phyloP scores from a whole-genome alignment of 1,140 invertebrate species.

The Triops cancriformis region DNA sequence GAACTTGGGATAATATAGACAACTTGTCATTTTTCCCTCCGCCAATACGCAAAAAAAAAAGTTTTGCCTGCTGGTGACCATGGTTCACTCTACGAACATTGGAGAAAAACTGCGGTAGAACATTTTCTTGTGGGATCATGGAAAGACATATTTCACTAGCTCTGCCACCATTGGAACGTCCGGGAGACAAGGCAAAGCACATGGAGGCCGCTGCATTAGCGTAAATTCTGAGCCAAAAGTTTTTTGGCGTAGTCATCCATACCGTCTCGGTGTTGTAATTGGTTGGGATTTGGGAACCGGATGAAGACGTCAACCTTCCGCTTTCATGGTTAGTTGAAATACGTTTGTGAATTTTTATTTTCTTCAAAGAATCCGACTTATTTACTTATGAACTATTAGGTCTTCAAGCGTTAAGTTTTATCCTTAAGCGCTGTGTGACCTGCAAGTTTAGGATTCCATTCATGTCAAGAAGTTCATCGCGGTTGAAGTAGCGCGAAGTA shows the following conservation, averaged over 20 bases:
- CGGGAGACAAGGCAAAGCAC: conserved; percentile 3
- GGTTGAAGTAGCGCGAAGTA: too few species aligned
- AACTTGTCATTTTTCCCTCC: neutral
- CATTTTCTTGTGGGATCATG: neutral
- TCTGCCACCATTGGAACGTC: neutral
- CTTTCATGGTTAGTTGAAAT: neutral
- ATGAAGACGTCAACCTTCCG: neutral
- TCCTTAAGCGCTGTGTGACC: too few species aligned
- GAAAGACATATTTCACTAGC: neutral
- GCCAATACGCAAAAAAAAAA: neutral
- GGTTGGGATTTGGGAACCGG: conserved; percentile 7
- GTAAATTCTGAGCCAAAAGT: neutral
- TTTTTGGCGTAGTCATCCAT: neutral
- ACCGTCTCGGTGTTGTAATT: conserved; percentile 13
- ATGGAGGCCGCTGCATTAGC: conserved; percentile 8
- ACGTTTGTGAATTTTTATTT: neutral
- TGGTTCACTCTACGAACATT: neutral
- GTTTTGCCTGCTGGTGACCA: neutral
- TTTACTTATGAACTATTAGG: too few species aligned
- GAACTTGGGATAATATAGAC: neutral
- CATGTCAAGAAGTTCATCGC: too few species aligned
- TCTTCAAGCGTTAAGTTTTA: neutral
- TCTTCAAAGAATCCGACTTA: too few species aligned
- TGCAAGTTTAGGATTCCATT: too few species aligned
- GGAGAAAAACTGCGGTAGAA: neutral